phyloP scores from a whole-genome alignment of 2,888 invertebrate species.

The Philereme transversata region DNA sequence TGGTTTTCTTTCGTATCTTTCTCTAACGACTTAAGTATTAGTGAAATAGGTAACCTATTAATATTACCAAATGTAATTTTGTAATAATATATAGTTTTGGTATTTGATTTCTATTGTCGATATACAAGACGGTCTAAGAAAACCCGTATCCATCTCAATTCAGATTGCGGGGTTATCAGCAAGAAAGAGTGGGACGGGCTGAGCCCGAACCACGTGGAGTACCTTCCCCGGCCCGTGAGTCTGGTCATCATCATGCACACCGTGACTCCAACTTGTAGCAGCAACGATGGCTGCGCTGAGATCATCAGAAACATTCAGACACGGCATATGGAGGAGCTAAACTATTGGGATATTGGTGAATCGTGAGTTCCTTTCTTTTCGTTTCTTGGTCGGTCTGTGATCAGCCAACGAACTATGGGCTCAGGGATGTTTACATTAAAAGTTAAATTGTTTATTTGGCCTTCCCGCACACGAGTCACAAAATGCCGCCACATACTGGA shows the following conservation, averaged over 20 bases:
- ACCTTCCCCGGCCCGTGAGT: slow-evolving; percentile 82
- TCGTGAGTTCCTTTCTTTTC: slow-evolving; percentile 67
- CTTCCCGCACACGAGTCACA: too few relatives aligned
- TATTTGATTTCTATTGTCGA: too few relatives aligned
- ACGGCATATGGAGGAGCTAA: slow-evolving; percentile 75
- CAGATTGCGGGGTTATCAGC: slow-evolving; percentile 68
- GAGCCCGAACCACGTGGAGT: slow-evolving; percentile 73
- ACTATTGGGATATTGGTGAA: slow-evolving; percentile 82
- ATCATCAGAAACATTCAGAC: slow-evolving; percentile 76
- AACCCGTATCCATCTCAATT: slow-evolving; percentile 4
- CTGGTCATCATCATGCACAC: slow-evolving; percentile 85
- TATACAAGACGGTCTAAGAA: too few relatives aligned
- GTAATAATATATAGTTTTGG: too few relatives aligned
- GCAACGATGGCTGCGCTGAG: slow-evolving; percentile 68
- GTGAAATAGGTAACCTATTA: too few relatives aligned
- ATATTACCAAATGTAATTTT: too few relatives aligned
- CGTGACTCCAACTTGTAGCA: slow-evolving; percentile 72
- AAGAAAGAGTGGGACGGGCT: slow-evolving; percentile 85
- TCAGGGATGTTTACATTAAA: too few relatives aligned
- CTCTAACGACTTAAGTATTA: too few relatives aligned
- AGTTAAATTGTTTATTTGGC: too few relatives aligned
- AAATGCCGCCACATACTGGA: too few relatives aligned
- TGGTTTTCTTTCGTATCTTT: too few relatives aligned
- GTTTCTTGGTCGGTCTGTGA: background rate
- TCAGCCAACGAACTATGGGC: too few relatives aligned